These are phyloP conservation scores for Mycetomoellerius zeteki DNA, from an alignment of 1,140 invertebrate species.

Conservation along the genomic window DNA sequence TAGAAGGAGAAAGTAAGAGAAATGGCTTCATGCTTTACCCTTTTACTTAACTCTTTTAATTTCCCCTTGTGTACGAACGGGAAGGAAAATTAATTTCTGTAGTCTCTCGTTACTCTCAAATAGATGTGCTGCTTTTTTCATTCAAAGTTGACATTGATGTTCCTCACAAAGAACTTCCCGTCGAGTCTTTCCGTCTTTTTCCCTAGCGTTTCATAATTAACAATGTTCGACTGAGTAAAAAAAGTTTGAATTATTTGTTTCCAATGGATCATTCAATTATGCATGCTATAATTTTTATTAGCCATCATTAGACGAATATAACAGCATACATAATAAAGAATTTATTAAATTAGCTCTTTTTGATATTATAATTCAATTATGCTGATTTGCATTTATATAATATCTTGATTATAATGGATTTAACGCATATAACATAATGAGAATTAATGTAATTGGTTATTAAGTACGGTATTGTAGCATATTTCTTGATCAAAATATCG, in stretches of 20 bases:
- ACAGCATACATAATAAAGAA: not conserved
- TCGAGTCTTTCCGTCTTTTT: slow-evolving; percentile 7
- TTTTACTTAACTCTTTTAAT: slow-evolving; percentile 20
- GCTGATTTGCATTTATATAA: not conserved
- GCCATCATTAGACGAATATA: slow-evolving; percentile 21
- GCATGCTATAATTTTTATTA: slow-evolving; percentile 48
- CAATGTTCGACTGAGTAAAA: slow-evolving; percentile 31
- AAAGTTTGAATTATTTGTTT: slow-evolving; percentile 31
- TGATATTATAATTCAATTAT: slow-evolving; percentile 1
- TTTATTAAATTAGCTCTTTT: slow-evolving; percentile 28
- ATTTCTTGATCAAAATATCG: not conserved
- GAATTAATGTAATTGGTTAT: not conserved
- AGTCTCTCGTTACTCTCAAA: slow-evolving; percentile 38
- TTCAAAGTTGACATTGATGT: slow-evolving; percentile 44
- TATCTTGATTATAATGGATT: not conserved
- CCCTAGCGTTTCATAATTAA: slow-evolving; percentile 25
- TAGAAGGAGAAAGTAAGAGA: not conserved
- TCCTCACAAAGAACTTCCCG: slow-evolving; percentile 56
- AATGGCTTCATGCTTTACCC: not conserved
- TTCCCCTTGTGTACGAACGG: not conserved
- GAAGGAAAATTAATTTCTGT: slow-evolving; percentile 59
- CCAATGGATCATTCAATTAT: slow-evolving; percentile 46
- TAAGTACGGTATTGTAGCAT: not conserved
- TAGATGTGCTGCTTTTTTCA: slow-evolving; percentile 23
- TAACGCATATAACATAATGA: not conserved